Percentiles rank a stretch among this genome's conserved stretches.
phyloP scores from a whole-genome alignment of 2,797 vertebrate species.

The Hippopotamyrus pictus region DNA sequence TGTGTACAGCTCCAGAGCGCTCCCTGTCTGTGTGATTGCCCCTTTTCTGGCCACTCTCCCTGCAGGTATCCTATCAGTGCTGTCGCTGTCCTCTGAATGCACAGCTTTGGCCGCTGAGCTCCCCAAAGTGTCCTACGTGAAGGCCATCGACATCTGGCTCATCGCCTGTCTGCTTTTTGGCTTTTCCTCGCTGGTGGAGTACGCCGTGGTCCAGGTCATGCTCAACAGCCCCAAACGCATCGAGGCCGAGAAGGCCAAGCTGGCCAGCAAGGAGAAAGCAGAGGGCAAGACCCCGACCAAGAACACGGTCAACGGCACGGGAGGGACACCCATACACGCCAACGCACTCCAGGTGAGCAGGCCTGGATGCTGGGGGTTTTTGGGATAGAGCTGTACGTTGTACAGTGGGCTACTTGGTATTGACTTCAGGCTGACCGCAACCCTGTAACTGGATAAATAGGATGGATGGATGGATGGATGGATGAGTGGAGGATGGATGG shows the following conservation, averaged over 20 bases:
- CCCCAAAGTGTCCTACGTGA: conserved; percentile 94
- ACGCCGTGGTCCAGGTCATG: conserved; percentile 91
- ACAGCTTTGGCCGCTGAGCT: conserved; percentile 86
- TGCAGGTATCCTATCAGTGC: conserved; percentile 89
- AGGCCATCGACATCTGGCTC: conserved; percentile 94
- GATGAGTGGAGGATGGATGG: neutral
- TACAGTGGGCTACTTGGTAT: neutral
- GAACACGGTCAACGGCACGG: conserved; percentile 83
- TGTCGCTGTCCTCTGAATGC: conserved; percentile 92
- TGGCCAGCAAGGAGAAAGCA: conserved; percentile 79
- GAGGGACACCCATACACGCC: conserved; percentile 86
- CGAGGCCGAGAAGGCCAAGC: conserved; percentile 84
- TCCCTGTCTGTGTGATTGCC: neutral
- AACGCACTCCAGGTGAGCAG: conserved; percentile 82
- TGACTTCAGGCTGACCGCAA: neutral
- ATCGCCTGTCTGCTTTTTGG: conserved; percentile 91
- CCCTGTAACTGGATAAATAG: neutral
- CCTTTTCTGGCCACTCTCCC: conserved; percentile 18
- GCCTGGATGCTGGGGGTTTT: neutral
- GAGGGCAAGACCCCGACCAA: conserved; percentile 71
- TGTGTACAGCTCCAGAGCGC: neutral
- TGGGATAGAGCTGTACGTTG: neutral
- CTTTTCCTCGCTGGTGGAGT: conserved; percentile 89
- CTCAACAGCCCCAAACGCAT: conserved; percentile 87
- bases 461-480: neutral